Base-by-base conservation (phyloP, 2,113 vertebrate species). In the Cettia cetti region DNA sequence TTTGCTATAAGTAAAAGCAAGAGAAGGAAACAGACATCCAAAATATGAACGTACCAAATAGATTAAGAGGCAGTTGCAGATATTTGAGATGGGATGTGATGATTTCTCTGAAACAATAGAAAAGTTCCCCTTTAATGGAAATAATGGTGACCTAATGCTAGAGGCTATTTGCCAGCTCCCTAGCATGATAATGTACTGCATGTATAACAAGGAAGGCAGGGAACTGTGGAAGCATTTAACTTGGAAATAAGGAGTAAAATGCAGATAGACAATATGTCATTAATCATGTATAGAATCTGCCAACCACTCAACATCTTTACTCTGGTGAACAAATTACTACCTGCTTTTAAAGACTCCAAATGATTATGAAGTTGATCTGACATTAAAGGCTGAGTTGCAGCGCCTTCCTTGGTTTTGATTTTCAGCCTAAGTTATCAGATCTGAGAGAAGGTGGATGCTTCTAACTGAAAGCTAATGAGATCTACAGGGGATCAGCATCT, bases 381-480 rank as follows among this genome's bases (percentile, higher is more conserved):
- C 59, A 85, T 59, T 79, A 87, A 63, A 63, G 31, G 10, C 54
- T 1, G 10, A 59, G 10, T 1, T 66, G 27, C 23, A 45, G 18
- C 13, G 86, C n/a, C 11, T 81, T 82, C 15, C n/a, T 72, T 66
- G 7, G 10, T 65, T 80, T n/a, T 90, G 70, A 95, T 86, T 85
- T 92, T 95, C 30, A 70, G 31, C 15, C 24, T 60, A 69, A 72
- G n/a, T 54, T 82, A 37, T 82, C 35, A 78, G 35, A 54, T 37
- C 44, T 63, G 68, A 66, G 39, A 88, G 50, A 86, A 90, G 11
- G 18, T 78, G 10, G 21, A 65, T 91, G 30, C 21, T 15, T 82
- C 45, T 89, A 72, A 85, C n/a, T 74, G 24, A 77, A 95, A 87
- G 24, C 30, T 92, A 90, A 90, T 79, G 63, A 95, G 54, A 95